A percentile compares a stretch with the other conserved stretches of the same genome.
These are phyloP conservation scores for Lordiphosa fenestrarum DNA, from an alignment of 2,888 invertebrate species.

Conservation along the genomic window DNA sequence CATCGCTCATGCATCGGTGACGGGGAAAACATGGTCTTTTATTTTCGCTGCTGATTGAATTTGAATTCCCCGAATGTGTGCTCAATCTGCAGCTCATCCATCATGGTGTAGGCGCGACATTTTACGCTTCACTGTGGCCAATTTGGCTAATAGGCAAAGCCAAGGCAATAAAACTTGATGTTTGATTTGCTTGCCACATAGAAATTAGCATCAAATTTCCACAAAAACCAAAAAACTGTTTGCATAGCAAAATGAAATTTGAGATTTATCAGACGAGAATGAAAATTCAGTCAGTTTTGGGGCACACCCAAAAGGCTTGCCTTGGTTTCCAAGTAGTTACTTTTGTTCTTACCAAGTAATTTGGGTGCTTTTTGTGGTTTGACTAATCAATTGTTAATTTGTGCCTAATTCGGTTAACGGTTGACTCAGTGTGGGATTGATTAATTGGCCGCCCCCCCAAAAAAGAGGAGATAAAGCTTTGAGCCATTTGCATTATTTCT, in stretches of 20 bases:
- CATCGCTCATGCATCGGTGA: slow-evolving; percentile 18
- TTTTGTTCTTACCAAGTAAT: no score
- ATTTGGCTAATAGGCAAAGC: slow-evolving; percentile 55
- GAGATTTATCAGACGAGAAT: slow-evolving; percentile 56
- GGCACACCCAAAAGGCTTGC: not conserved
- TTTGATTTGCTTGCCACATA: slow-evolving; percentile 44
- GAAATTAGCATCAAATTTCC: slow-evolving; percentile 68
- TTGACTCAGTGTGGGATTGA: slow-evolving; percentile 36
- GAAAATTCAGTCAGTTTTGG: not conserved
- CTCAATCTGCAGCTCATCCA: slow-evolving; percentile 21
- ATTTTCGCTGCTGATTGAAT: slow-evolving; percentile 41
- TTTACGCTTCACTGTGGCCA: slow-evolving; percentile 49
- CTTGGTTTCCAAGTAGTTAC: no score
- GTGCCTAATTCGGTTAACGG: slow-evolving; percentile 44
- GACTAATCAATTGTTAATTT: slow-evolving; percentile 48
- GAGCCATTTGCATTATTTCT: slow-evolving; percentile 1
- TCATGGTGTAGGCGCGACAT: slow-evolving; percentile 40
- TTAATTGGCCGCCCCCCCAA: slow-evolving; percentile 36
- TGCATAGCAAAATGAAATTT: slow-evolving; percentile 48
- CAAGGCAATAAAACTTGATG: slow-evolving; percentile 14
- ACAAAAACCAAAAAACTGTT: slow-evolving; percentile 11
- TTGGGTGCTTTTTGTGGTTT: not conserved
- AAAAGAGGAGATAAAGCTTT: not conserved
- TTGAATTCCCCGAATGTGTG: slow-evolving; percentile 14
- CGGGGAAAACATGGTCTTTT: slow-evolving; percentile 5